Conservation (phyloP, 2,888 invertebrate species). For the Chrysopilus asiliformis region DNA sequence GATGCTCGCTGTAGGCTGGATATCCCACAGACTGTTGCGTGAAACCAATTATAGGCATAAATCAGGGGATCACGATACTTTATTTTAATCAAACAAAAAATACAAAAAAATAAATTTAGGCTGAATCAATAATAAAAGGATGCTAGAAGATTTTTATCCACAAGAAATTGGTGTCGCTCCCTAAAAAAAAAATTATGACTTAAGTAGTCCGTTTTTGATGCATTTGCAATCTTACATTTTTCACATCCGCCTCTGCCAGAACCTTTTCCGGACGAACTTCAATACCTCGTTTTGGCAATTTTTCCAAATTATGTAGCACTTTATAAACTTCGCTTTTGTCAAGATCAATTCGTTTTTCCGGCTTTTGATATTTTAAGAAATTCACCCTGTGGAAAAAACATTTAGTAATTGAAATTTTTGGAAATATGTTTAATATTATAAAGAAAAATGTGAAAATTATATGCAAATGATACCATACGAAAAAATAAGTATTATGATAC, state of each 20-base stretch:
- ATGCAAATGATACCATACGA: conserved; percentile 10
- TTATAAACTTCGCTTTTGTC: conserved; percentile 70
- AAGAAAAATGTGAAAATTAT: conserved; percentile 8
- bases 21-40: too few species aligned
- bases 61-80: too few species aligned
- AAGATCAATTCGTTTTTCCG: conserved; percentile 57
- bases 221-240: conserved; percentile 22
- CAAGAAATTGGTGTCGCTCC: conserved; percentile 9
- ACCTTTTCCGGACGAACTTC: conserved; percentile 49
- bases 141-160: too few species aligned
- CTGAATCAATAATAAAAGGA: too few species aligned
- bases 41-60: too few species aligned
- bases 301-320: conserved; percentile 62
- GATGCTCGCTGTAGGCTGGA: too few species aligned
- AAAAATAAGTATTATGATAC: conserved; percentile 21
- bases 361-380: conserved; percentile 80
- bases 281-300: conserved; percentile 50
- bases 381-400: conserved; percentile 53
- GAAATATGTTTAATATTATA: neutral
- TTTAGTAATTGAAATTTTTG: neutral
- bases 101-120: too few species aligned
- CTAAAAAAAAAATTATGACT: conserved; percentile 6
- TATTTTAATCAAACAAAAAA: too few species aligned
- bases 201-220: too few species aligned
- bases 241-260: conserved; percentile 50